A percentile compares a stretch with the other conserved stretches of the same genome.
Evolutionary conservation across 2,113 vertebrate species (phyloP).

Genomic region (Passer montanus): DNA sequence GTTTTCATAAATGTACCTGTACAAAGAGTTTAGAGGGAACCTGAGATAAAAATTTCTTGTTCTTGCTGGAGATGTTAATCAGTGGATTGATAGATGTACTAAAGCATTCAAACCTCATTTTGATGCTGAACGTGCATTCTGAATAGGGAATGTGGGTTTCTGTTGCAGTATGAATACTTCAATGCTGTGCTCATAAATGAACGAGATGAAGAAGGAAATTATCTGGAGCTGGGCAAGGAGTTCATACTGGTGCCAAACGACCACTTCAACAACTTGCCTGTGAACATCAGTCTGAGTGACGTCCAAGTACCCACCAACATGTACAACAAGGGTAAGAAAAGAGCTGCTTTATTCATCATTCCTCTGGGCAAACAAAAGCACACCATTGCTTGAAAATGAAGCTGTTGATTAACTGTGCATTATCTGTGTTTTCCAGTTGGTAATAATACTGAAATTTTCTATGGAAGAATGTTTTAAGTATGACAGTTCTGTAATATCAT

Average conservation of each 20-base stretch:
- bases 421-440: background rate
- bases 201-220: slow-evolving; percentile 90
- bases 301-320: slow-evolving; percentile 99
- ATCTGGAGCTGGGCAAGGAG: slow-evolving; percentile 91
- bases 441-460: background rate
- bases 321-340: slow-evolving; percentile 92
- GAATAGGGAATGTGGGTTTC: background rate
- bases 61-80: background rate
- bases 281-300: slow-evolving; percentile 95
- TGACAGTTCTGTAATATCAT: background rate
- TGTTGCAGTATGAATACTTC: slow-evolving; percentile 95
- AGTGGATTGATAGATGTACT: background rate
- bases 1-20: background rate
- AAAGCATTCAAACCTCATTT: background rate
- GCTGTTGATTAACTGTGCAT: background rate
- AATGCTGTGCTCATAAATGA: slow-evolving; percentile 98
- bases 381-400: background rate
- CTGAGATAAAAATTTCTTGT: background rate
- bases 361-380: background rate
- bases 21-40: background rate
- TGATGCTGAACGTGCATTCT: background rate
- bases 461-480: background rate
- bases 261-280: slow-evolving; percentile 97
- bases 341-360: background rate
- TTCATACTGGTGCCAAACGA: slow-evolving; percentile 96